Base-by-base conservation (phyloP, 2,113 vertebrate genomes). In the Nesoenas mayeri region DNA sequence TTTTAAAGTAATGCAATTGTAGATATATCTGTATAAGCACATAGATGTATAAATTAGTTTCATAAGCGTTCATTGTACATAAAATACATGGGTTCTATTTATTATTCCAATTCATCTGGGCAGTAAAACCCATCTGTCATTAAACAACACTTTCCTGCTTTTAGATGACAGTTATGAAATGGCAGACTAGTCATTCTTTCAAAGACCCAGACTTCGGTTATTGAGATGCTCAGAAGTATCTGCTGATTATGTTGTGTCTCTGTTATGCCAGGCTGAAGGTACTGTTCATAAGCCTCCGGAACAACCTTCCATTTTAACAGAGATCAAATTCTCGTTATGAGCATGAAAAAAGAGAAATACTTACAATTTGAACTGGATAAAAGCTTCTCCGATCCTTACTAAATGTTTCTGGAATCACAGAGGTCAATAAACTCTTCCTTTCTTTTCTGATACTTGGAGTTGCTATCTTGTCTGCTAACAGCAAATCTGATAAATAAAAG, bases 181-280 rank as follows among this genome's bases (percentile, higher is more conserved):
- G 87, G 42, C 75, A 93, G 40, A 62, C 32, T 80, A 74, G 90
- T 79, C 32, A n/a, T 84, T 86, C 90, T 95, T 93, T 60, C 65
- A 73, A 65, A 88, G 93, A 88, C 22, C 44, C 67, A 71, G 87
- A 79, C 50, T 67, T 92, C 12, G 1, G 56, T 89, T 95, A 75
- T 53, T 87, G 80, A 87, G 79, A 79, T 88, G 58, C 62, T 85
- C 81, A 79, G 83, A 91, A 81, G 83, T 88, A 78, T 94, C 93
- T 96, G 88, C 92, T 94, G 91, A 90, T 85, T 96, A 88, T 80
- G 56, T 54, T 93, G 22, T 91, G 67, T 47, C 64, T 93, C 51
- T 92, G 8, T 94, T 83, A 67, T 56, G 53, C 29, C 65, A 83
- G 48, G 79, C 74, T 86, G 72, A 85, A 97, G 95, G 93, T 96